Evolutionary conservation across 1,140 invertebrate genomes (phyloP), one percentile per base, ranked within the genome.

Genomic region (Diachasma alloeum): DNA sequence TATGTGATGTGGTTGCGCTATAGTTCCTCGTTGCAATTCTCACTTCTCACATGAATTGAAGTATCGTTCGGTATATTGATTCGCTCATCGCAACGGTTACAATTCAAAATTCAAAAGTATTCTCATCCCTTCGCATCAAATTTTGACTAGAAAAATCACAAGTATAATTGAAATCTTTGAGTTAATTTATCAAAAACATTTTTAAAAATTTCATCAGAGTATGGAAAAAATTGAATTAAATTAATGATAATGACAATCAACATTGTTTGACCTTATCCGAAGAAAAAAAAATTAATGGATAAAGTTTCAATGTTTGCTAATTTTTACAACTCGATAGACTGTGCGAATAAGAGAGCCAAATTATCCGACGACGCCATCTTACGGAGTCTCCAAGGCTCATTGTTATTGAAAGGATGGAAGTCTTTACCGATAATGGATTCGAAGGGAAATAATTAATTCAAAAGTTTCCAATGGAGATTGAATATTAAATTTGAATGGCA

Each of bases 61-160:
- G 24, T 39, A 77, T 77, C 70, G 70, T 66, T 77, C 68, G 26
- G 39, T 70, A 19, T 77, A 77, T 77, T 73, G 75, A 77, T 77
- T 68, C 66, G 67, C 75, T 77, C 70, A 68, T 72, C 31, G n/a
- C n/a, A 77, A 72, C 70, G 42, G 53, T 77, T 72, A 42, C n/a
- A 9, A 19, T 53, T 53, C n/a, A n/a, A n/a, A n/a, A n/a, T 15
- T 11, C n/a, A 46, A 46, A 46, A 4, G 6, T 31, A 3, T 3
- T 31, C 31, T 31, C 31, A 42, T 42, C 10, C 10, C 4, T 42
- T 42, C 39, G 13, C 1, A 1, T 42, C 13, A 13, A 42, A 42
- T 42, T 4, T 42, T 42, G 13, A 42, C 10, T 10, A 11, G 10
- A 13, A 13, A 42, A 42, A 42, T 11, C n/a, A 42, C 1, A 11